Evolutionary conservation across 2,113 vertebrate species (phyloP), one percentile per base, ranked within the genome.

Genomic region (Mixornis gularis): DNA sequence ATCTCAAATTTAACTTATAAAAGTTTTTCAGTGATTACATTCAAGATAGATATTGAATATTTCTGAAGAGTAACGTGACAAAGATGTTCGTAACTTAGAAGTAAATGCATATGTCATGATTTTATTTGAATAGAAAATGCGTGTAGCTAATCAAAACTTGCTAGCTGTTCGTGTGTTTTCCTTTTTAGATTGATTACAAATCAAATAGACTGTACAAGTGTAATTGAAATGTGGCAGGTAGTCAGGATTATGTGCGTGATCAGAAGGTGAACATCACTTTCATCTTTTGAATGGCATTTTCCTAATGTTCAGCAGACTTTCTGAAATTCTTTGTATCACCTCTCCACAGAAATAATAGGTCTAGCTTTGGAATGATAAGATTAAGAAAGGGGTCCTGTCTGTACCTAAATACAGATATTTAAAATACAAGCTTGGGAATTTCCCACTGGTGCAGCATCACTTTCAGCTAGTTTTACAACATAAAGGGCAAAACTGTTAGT

Each of bases 121-220:
- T 92, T 81, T 88, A 77, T 70, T 89, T 93, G 64, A 88, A 51
- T 48, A 86, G 73, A 87, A 90, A 91, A 89, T 48, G n/a, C 1
- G 2, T 16, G 13, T 38, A 66, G 43, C 80, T 94, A 87, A 95
- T 94, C 73, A 96, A 66, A 94, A 68, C 73, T 64, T 81, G 27
- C 20, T 65, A 34, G 17, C 15, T 79, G 27, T 76, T 89, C 3
- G 1, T 55, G 5, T 71, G 65, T 73, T 93, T 94, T 90, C 68
- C 51, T 53, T 88, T 66, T 59, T 15, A 84, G 76, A 92, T 78
- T 86, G 86, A 93, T 93, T 94, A 86, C 51, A 70, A 93, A 88
- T 88, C 72, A 83, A 73, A 92, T 4, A 73, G 63, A 55, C 44
- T 34, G 16, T 44, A 73, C 40, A 90, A 48, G 51, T 2, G 1